Percentiles rank a stretch among this genome's conserved stretches.
phyloP scores from a whole-genome alignment of 2,797 vertebrate species.

The Poeciliopsis infans region DNA sequence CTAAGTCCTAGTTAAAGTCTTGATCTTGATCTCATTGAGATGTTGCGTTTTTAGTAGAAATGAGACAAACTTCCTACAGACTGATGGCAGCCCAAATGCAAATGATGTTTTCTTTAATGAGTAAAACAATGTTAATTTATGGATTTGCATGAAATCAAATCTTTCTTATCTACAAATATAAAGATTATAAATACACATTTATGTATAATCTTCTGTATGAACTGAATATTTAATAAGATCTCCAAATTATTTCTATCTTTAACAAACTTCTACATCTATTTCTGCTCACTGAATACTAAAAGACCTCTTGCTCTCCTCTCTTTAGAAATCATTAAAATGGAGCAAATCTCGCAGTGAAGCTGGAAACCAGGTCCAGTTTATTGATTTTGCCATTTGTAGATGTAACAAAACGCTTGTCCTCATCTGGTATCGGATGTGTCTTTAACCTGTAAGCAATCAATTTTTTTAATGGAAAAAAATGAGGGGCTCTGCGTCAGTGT shows the following conservation, averaged over 20 bases:
- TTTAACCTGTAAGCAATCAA: neutral
- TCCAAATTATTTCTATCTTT: neutral
- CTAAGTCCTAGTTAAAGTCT: neutral
- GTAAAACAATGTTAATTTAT: neutral
- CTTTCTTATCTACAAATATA: neutral
- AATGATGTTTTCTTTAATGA: neutral
- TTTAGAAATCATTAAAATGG: neutral
- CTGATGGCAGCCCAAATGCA: neutral
- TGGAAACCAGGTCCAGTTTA: neutral
- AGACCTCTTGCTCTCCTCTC: neutral
- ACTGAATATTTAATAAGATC: neutral
- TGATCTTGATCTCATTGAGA: neutral
- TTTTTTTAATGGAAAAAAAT: slow-evolving; percentile 6
- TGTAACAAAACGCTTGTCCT: slow-evolving; percentile 8
- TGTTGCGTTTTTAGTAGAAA: neutral
- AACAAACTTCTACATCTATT: neutral
- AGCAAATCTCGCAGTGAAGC: neutral
- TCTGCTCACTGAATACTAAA: neutral
- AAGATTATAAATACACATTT: neutral
- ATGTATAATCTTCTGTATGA: neutral
- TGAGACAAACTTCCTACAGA: neutral
- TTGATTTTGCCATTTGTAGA: slow-evolving; percentile 6
- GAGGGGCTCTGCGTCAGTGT: neutral
- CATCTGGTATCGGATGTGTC: neutral
- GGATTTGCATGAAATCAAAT: neutral